A percentile compares a stretch with the other conserved stretches of the same genome.
These are phyloP conservation scores for Dicyrtomina minuta DNA, from an alignment of 2,888 invertebrate genomes.

Conservation along the genomic window DNA sequence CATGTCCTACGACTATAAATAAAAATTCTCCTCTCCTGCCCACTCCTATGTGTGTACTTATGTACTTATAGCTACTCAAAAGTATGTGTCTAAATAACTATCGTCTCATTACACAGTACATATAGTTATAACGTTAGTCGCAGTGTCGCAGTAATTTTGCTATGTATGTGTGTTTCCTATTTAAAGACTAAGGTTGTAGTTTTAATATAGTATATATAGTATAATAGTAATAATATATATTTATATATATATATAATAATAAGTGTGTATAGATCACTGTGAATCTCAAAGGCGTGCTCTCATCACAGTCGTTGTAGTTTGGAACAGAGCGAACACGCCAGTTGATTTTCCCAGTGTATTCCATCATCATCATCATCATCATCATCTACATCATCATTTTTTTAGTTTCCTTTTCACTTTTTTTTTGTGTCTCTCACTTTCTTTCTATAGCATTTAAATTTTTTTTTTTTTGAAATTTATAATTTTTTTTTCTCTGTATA, in stretches of 20 bases:
- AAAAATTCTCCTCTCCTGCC: too few species aligned
- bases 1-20: too few species aligned
- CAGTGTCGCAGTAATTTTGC: too few species aligned
- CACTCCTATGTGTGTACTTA: too few species aligned
- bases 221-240: neutral
- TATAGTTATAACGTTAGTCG: too few species aligned
- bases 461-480: too few species aligned
- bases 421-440: neutral
- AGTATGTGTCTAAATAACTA: too few species aligned
- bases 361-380: slow-evolving; percentile 8
- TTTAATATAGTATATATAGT: neutral
- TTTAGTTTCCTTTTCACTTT: neutral
- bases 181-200: too few species aligned
- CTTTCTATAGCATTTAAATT: neutral
- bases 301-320: slow-evolving; percentile 55
- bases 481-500: too few species aligned
- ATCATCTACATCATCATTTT: neutral
- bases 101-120: too few species aligned
- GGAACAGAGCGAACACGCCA: slow-evolving; percentile 55
- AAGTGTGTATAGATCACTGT: slow-evolving; percentile 49
- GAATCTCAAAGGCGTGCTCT: slow-evolving; percentile 55
- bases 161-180: too few species aligned
- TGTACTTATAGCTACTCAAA: too few species aligned
- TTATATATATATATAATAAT: slow-evolving; percentile 10
- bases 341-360: slow-evolving; percentile 53